Evolutionary conservation across 2,113 vertebrate genomes (phyloP).

Genomic region (Lepisosteus oculatus): DNA sequence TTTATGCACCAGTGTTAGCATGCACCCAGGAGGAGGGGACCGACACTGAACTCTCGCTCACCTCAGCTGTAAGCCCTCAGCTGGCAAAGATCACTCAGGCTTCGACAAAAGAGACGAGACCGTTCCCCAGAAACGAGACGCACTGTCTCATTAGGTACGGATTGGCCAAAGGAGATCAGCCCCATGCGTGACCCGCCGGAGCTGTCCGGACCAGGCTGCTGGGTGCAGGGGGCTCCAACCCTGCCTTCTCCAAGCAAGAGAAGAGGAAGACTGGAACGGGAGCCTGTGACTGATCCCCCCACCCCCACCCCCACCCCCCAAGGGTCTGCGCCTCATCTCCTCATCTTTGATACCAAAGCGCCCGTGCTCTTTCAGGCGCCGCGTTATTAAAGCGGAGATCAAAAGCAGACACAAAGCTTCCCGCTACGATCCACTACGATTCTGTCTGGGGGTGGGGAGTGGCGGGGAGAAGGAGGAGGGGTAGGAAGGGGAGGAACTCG

Average conservation of each 20-base stretch:
- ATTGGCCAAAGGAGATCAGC: slow-evolving; percentile 43
- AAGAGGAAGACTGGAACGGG: slow-evolving; percentile 68
- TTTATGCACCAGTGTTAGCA: too few relatives aligned
- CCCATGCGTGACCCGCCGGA: slow-evolving; percentile 44
- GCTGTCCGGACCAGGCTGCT: slow-evolving; percentile 18
- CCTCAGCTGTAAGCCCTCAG: too few relatives aligned
- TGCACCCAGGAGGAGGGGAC: too few relatives aligned
- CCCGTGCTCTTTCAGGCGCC: slow-evolving; percentile 68
- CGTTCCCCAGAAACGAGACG: slow-evolving; percentile 45
- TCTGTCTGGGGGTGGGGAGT: slow-evolving; percentile 53
- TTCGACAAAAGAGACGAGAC: too few relatives aligned
- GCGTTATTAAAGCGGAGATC: slow-evolving; percentile 66
- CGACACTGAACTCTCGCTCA: too few relatives aligned
- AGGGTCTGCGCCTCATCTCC: slow-evolving; percentile 51
- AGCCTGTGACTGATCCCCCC: slow-evolving; percentile 69
- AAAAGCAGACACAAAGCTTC: slow-evolving; percentile 81
- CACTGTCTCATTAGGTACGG: slow-evolving; percentile 50
- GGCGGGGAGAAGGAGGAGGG: slow-evolving; percentile 22
- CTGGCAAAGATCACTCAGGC: too few relatives aligned
- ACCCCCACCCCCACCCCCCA: slow-evolving; percentile 58
- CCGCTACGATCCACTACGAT: slow-evolving; percentile 64
- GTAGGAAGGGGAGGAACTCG: slow-evolving; percentile 37
- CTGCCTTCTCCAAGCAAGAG: slow-evolving; percentile 51
- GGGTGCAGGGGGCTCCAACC: slow-evolving; percentile 47
- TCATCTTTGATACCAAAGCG: slow-evolving; percentile 68